Percentiles rank a stretch among this genome's conserved stretches.
These are phyloP conservation scores for Trachurus trachurus DNA, from an alignment of 2,797 vertebrate genomes.

Conservation along the genomic window DNA sequence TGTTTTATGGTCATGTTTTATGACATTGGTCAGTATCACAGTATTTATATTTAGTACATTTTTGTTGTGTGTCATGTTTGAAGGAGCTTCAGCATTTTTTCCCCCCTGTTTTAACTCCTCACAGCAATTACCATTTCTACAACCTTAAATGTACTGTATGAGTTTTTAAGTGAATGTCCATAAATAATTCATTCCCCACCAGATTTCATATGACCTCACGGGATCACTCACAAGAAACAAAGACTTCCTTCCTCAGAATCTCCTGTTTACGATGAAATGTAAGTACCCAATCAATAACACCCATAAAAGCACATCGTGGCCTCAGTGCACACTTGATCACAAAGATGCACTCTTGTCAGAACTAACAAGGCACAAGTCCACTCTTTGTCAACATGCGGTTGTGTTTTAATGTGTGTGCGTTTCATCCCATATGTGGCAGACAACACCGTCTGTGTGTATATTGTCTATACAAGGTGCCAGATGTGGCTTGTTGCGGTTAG, in stretches of 20 bases:
- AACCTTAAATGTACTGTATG: not conserved
- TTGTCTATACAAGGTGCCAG: constrained; percentile 81
- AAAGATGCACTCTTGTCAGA: constrained; percentile 70
- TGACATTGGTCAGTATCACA: too few species aligned
- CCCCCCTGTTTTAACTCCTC: not conserved
- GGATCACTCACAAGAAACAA: constrained; percentile 94
- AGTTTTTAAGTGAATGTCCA: constrained; percentile 2
- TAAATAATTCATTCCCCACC: constrained; percentile 60
- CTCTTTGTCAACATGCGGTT: constrained; percentile 61
- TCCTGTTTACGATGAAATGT: constrained; percentile 96
- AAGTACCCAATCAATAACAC: constrained; percentile 69
- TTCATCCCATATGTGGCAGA: constrained; percentile 65
- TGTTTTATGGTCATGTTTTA: not conserved
- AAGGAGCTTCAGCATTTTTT: not conserved
- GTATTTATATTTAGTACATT: not conserved
- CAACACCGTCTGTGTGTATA: constrained; percentile 77
- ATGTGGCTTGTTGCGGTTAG: constrained; percentile 78
- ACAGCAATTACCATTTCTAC: too few species aligned
- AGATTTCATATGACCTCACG: constrained; percentile 95
- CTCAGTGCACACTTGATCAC: constrained; percentile 62
- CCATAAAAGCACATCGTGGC: constrained; percentile 64
- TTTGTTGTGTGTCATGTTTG: not conserved
- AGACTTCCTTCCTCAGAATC: constrained; percentile 94
- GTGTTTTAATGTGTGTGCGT: constrained; percentile 59
- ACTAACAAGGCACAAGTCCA: constrained; percentile 63